Evolutionary conservation across 2,888 invertebrate species (phyloP).

Genomic region (Eristalis tenax): DNA sequence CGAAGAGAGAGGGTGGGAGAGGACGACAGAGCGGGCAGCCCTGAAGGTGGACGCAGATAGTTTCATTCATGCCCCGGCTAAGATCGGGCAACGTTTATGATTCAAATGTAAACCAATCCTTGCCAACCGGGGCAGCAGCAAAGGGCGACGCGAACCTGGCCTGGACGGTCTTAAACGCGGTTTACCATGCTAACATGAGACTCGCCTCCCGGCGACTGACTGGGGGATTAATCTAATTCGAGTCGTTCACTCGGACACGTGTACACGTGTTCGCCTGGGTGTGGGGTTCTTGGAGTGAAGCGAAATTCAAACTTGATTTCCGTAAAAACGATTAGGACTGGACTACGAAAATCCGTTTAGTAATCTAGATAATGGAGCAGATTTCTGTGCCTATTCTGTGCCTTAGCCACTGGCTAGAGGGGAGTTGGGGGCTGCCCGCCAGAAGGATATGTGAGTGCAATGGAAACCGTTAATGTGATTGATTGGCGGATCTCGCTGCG

Average conservation of each 20-base stretch:
- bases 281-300: neutral
- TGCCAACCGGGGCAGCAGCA: neutral
- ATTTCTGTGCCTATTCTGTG: conserved; percentile 8
- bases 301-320: conserved; percentile 61
- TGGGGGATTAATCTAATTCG: conserved; percentile 52
- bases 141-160: too few species aligned
- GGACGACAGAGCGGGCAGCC: too few species aligned
- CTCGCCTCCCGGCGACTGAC: conserved; percentile 6
- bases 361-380: conserved; percentile 46
- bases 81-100: conserved; percentile 25
- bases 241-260: neutral
- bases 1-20: neutral
- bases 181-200: conserved; percentile 46
- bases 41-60: conserved; percentile 4
- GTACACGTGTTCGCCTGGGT: conserved; percentile 3
- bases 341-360: conserved; percentile 55
- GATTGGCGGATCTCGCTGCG: conserved; percentile 4
- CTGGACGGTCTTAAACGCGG: conserved; percentile 40
- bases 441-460: neutral
- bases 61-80: neutral
- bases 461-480: conserved; percentile 61
- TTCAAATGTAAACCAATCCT: conserved; percentile 56
- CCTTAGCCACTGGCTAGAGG: neutral
- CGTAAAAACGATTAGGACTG: conserved; percentile 50
- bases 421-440: too few species aligned